Percentiles rank a stretch among this genome's conserved stretches.
Conservation (phyloP, 2,797 vertebrate species). For the Ispidina picta region DNA sequence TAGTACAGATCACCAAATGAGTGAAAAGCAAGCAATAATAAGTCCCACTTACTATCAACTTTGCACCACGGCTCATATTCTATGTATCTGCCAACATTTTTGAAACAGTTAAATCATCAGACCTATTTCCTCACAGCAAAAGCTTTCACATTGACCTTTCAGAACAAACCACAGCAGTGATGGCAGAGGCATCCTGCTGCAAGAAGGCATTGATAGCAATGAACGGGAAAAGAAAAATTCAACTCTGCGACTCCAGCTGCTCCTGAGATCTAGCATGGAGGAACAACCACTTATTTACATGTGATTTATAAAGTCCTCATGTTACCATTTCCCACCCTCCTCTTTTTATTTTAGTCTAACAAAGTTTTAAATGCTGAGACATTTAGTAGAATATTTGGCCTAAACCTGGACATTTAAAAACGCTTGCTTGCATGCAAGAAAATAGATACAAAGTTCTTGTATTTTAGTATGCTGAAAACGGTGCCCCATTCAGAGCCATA, state of each 20-base stretch:
- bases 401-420: neutral
- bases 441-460: neutral
- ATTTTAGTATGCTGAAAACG: neutral
- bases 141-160: neutral
- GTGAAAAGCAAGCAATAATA: neutral
- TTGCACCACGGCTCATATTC: neutral
- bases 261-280: neutral
- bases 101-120: neutral
- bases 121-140: neutral
- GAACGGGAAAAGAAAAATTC: neutral
- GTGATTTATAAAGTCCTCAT: neutral
- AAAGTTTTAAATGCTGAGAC: neutral
- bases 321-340: neutral
- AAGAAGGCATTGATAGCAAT: neutral
- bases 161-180: neutral
- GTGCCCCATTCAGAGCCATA: neutral
- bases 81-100: neutral
- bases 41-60: neutral
- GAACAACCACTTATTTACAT: neutral
- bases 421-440: neutral
- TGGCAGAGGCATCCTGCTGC: neutral
- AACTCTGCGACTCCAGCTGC: neutral
- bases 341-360: neutral
- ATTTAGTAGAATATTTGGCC: neutral
- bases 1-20: neutral